These are phyloP conservation scores for Lasioglossum malachurum DNA, from an alignment of 2,888 invertebrate species.

Conservation along the genomic window DNA sequence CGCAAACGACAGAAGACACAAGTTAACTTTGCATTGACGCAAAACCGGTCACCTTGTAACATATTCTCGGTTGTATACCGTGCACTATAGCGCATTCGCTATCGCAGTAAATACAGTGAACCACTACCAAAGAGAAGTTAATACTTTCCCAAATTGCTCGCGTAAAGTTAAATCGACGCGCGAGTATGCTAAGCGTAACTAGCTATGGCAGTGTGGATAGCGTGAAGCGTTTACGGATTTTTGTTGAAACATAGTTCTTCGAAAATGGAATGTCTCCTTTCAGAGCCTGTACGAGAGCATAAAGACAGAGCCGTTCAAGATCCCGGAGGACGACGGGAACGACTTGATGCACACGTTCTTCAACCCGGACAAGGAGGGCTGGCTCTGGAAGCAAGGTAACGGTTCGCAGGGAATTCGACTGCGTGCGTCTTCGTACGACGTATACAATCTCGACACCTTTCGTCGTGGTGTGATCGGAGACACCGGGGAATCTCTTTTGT, in stretches of 20 bases:
- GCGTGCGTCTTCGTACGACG: not conserved
- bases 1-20: not conserved
- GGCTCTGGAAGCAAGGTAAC: slow-evolving; percentile 98
- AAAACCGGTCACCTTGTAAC: too few species aligned
- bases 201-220: not conserved
- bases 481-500: slow-evolving; percentile 41
- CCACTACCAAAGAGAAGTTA: not conserved
- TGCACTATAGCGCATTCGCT: not conserved
- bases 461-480: slow-evolving; percentile 42
- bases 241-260: not conserved
- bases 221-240: not conserved
- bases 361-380: slow-evolving; percentile 99
- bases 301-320: slow-evolving; percentile 99
- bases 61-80: too few species aligned
- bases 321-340: slow-evolving; percentile 99
- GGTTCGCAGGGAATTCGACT: slow-evolving; percentile 19
- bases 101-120: not conserved
- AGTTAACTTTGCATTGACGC: not conserved
- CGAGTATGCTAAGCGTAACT: not conserved
- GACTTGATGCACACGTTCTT: slow-evolving; percentile 99
- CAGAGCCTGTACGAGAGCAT: slow-evolving; percentile 98
- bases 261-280: not conserved
- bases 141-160: not conserved
- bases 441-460: slow-evolving; percentile 30
- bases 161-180: not conserved